Conservation (phyloP, 2,888 invertebrate species). For the Harmothoe impar region DNA sequence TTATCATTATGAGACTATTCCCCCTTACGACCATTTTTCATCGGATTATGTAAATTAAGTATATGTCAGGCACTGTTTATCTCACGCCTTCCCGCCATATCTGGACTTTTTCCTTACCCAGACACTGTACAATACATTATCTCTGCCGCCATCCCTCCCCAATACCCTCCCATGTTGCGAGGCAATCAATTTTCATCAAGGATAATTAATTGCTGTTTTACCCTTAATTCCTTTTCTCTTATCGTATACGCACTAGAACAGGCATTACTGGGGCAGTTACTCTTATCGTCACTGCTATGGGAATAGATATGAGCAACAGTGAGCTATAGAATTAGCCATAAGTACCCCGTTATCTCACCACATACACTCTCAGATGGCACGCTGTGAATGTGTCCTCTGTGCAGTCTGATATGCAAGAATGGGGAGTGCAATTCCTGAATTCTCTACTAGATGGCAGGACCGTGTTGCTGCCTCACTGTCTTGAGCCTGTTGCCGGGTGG, state of each 20-base stretch:
- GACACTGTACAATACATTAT: background rate
- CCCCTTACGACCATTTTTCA: background rate
- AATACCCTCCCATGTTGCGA: background rate
- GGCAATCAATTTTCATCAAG: too few species aligned
- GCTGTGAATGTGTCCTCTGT: too few species aligned
- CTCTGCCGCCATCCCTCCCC: background rate
- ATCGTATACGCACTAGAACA: too few species aligned
- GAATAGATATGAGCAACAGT: too few species aligned
- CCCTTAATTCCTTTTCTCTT: too few species aligned
- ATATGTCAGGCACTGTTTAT: background rate
- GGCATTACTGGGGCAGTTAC: too few species aligned
- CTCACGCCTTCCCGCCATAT: background rate
- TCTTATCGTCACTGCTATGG: too few species aligned
- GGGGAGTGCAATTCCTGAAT: background rate
- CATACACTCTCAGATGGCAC: too few species aligned
- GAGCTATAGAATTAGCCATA: too few species aligned
- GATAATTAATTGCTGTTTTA: too few species aligned
- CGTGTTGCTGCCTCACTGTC: background rate
- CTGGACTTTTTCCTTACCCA: constrained; percentile 9
- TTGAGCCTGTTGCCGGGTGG: background rate
- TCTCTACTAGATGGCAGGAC: background rate
- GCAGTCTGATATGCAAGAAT: background rate
- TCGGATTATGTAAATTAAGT: constrained; percentile 3
- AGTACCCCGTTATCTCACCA: too few species aligned
- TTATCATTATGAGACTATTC: constrained; percentile 8